These are phyloP conservation scores for Drosophila kambysellisi DNA, from an alignment of 2,888 invertebrate species.

Conservation along the genomic window DNA sequence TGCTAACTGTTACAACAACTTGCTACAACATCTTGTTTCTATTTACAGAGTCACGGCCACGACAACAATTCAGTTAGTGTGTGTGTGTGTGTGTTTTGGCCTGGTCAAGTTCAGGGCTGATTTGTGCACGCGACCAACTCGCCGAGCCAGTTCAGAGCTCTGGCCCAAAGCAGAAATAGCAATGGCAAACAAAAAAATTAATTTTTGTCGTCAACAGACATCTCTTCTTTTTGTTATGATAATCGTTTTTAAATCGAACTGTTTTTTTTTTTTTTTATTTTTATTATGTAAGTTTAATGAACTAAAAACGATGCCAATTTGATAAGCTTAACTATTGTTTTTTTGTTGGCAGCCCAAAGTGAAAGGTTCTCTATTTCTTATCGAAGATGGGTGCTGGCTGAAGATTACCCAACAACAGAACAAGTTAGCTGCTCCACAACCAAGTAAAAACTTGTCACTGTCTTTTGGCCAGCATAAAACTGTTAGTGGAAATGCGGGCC, in stretches of 20 bases:
- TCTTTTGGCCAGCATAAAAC: slow-evolving; percentile 19
- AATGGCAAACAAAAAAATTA: too few relatives aligned
- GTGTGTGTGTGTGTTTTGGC: slow-evolving; percentile 32
- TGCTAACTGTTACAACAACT: slow-evolving; percentile 79
- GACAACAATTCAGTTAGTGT: slow-evolving; percentile 9
- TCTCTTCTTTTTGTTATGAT: slow-evolving; percentile 64
- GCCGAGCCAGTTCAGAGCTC: slow-evolving; percentile 63
- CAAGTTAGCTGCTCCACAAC: slow-evolving; percentile 7
- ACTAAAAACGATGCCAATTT: slow-evolving; percentile 37
- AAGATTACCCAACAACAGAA: slow-evolving; percentile 32
- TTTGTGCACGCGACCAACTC: slow-evolving; percentile 70
- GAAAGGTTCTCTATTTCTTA: slow-evolving; percentile 59
- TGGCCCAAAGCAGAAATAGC: slow-evolving; percentile 24
- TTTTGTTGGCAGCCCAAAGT: slow-evolving; percentile 35
- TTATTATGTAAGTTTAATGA: slow-evolving; percentile 65
- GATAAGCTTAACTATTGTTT: slow-evolving; percentile 44
- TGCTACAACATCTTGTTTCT: slow-evolving; percentile 3
- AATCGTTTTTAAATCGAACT: slow-evolving; percentile 40
- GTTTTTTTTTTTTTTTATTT: not conserved
- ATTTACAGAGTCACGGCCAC: slow-evolving; percentile 14
- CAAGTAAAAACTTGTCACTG: slow-evolving; percentile 7
- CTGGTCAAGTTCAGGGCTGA: slow-evolving; percentile 79
- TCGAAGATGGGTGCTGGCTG: not conserved
- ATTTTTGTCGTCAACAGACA: slow-evolving; percentile 13
- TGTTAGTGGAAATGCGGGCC: slow-evolving; percentile 20